Base-by-base conservation (phyloP, 1,140 invertebrate genomes). In the Macrotrachela quadricornifera region DNA sequence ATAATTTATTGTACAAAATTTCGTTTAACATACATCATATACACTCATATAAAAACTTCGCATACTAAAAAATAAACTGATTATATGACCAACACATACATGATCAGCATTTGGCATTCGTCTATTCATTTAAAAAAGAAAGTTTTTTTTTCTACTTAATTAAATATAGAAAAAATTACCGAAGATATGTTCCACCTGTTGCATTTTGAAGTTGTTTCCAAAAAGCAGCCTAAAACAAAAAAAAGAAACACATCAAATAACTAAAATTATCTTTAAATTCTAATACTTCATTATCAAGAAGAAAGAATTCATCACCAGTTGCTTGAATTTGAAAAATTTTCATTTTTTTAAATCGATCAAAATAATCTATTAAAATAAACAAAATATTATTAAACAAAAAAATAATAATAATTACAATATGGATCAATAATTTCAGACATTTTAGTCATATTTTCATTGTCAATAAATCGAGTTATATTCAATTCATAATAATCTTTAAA, bases 251-350 rank as follows among this genome's bases (percentile, higher is more conserved):
- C 57, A 44, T 58, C 59, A 14, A 46, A 45, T 12, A 65, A 56
- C 14, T 61, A 38, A 49, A n/a, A n/a, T n/a, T n/a, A n/a, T n/a
- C n/a, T n/a, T 57, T 52, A 55, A 58, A 64, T 49, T 59, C 63
- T 50, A 58, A 63, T 41, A 62, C 57, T 17, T 44, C 46, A 55
- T 65, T 62, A 44, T 65, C 64, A 11, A 59, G 59, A 16, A 65
- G 54, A 50, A 66, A 67, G 55, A 67, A 67, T 55, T 67, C 64
- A 47, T 67, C 65, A 10, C 65, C 64, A 3, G 59, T 58, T 0
- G 63, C 61, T 37, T 54, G 60, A 17, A 64, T 57, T 1, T 64
- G 59, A 41, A 62, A 45, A 39, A 65, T 67, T 6, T 62, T 59
- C 45, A 62, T 64, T 9, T 48, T 61, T 18, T 42, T 56, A 30